Conservation (phyloP, 2,113 vertebrate species). For the Nyctereutes procyonoides region DNA sequence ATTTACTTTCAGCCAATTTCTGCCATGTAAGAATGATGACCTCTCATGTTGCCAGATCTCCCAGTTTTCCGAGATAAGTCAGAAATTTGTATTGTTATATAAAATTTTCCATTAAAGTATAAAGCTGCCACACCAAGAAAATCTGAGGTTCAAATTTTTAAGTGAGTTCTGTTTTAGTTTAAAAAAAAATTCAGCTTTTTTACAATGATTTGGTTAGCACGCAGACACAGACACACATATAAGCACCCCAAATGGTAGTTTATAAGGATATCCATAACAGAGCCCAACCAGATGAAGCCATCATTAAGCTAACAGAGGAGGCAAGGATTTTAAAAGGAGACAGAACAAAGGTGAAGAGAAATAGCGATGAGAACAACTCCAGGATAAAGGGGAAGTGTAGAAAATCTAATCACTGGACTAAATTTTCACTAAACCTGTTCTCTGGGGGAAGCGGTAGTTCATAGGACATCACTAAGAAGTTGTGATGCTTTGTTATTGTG, state of each 20-base stretch:
- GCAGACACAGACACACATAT: not conserved
- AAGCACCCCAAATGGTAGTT: not conserved
- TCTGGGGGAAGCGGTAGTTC: not conserved
- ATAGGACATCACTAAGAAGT: not conserved
- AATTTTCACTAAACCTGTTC: not conserved
- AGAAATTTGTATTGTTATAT: not conserved
- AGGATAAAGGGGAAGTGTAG: not conserved
- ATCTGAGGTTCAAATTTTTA: conserved; percentile 19
- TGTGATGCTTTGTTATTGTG: not conserved
- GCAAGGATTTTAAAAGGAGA: not conserved
- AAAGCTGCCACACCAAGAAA: not conserved
- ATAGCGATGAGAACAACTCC: not conserved
- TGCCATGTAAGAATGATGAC: not conserved
- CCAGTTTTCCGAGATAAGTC: not conserved
- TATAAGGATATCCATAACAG: not conserved
- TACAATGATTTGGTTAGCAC: not conserved
- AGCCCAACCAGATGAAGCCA: not conserved
- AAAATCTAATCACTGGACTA: not conserved
- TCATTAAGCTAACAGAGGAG: not conserved
- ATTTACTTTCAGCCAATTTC: not conserved
- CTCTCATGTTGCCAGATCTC: not conserved
- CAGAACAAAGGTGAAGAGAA: not conserved
- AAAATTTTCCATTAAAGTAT: not conserved
- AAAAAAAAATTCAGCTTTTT: not conserved
- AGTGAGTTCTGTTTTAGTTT: conserved; percentile 36